Evolutionary conservation across 2,888 invertebrate species (phyloP).

Genomic region (Malthinus seriepunctatus): DNA sequence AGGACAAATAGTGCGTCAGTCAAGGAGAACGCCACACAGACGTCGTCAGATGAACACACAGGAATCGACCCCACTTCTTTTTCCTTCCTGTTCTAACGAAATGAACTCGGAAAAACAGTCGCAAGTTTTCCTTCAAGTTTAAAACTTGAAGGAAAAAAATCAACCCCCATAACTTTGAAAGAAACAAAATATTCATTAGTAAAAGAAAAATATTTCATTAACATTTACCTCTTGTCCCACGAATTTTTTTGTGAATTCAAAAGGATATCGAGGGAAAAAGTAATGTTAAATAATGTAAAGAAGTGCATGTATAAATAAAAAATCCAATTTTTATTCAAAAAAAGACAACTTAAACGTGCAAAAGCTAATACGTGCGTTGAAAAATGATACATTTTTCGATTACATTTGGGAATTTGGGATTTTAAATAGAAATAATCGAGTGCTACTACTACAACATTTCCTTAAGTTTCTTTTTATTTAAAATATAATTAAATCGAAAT

Average conservation of each 20-base stretch:
- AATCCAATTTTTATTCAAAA: slow-evolving; percentile 13
- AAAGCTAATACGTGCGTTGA: slow-evolving; percentile 20
- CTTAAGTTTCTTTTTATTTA: no score
- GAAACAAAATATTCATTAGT: neutral
- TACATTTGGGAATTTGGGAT: slow-evolving; percentile 19
- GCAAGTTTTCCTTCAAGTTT: no score
- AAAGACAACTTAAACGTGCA: slow-evolving; percentile 12
- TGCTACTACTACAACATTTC: neutral
- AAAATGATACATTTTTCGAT: slow-evolving; percentile 24
- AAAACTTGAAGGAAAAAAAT: no score
- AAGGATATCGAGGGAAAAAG: slow-evolving; percentile 14
- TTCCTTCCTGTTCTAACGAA: slow-evolving; percentile 26
- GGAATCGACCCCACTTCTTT: slow-evolving; percentile 37
- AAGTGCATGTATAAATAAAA: slow-evolving; percentile 16
- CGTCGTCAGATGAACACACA: slow-evolving; percentile 32
- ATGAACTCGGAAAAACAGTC: slow-evolving; percentile 12
- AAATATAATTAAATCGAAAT: slow-evolving; percentile 16
- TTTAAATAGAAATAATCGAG: slow-evolving; percentile 17
- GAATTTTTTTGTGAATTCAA: slow-evolving; percentile 8
- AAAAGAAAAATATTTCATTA: no score
- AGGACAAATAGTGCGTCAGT: slow-evolving; percentile 49
- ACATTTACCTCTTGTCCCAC: no score
- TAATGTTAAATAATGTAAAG: slow-evolving; percentile 20
- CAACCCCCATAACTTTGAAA: neutral
- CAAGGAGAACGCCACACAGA: slow-evolving; percentile 45